Evolutionary conservation across 2,113 vertebrate genomes (phyloP).

Genomic region (Bathybates hornii): DNA sequence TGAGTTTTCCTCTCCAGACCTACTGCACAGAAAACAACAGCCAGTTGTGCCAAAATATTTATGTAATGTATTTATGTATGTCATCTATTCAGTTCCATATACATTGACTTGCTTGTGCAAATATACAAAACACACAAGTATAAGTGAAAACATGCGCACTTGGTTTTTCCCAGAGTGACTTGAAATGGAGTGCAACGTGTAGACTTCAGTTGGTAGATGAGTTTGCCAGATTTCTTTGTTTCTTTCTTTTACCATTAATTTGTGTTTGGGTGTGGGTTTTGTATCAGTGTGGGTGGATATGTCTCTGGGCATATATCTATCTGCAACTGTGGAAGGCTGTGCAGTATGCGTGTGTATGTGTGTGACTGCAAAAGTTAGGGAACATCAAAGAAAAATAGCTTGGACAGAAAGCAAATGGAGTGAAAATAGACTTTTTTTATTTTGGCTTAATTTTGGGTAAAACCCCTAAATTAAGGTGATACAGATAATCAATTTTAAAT

Average conservation of each 20-base stretch:
- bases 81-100: not conserved
- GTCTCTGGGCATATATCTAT: slow-evolving; percentile 9
- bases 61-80: not conserved
- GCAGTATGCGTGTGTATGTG: not conserved
- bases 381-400: slow-evolving; percentile 33
- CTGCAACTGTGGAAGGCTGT: not conserved
- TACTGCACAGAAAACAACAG: not conserved
- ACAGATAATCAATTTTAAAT: slow-evolving; percentile 47
- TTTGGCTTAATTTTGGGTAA: not conserved
- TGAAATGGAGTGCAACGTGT: not conserved
- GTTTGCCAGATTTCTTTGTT: not conserved
- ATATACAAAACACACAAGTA: not conserved
- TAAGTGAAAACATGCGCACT: not conserved
- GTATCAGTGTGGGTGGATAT: slow-evolving; percentile 8
- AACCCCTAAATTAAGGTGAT: slow-evolving; percentile 31
- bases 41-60: not conserved
- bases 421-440: slow-evolving; percentile 6
- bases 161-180: not conserved
- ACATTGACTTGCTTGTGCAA: not conserved
- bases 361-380: not conserved
- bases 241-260: not conserved
- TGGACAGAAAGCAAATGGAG: slow-evolving; percentile 48
- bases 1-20: not conserved
- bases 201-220: not conserved
- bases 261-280: slow-evolving; percentile 4